A percentile compares a stretch with the other conserved stretches of the same genome.
Conservation (phyloP, 2,113 vertebrate genomes). For the Chinchilla lanigera region DNA sequence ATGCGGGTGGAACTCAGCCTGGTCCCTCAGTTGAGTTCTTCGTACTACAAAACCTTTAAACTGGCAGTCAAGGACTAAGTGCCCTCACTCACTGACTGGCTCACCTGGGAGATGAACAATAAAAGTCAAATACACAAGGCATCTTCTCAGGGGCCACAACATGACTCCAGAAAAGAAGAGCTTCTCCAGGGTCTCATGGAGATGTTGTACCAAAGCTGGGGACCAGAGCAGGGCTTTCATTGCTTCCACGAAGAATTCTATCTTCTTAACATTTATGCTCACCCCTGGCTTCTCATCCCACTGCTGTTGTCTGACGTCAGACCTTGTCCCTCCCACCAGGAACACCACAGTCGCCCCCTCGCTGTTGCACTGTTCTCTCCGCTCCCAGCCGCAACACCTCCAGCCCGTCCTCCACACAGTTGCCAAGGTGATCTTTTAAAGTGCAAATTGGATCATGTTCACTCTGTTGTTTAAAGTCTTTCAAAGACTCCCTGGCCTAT, state of each 20-base stretch:
- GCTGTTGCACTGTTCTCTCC: conserved; percentile 48
- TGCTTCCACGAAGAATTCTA: background rate
- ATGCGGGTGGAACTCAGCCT: background rate
- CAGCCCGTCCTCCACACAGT: conserved; percentile 72
- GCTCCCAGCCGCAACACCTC: conserved; percentile 65
- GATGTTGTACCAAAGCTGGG: background rate
- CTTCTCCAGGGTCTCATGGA: background rate
- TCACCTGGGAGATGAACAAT: background rate
- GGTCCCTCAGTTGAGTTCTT: background rate
- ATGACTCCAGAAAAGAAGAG: background rate
- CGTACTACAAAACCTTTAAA: background rate
- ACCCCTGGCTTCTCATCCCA: background rate
- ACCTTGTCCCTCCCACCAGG: conserved; percentile 53
- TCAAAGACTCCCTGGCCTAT: background rate
- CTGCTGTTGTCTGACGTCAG: background rate
- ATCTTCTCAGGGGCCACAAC: background rate
- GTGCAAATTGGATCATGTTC: conserved; percentile 60
- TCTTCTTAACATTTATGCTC: background rate
- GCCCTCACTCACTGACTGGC: background rate
- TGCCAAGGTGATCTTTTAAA: conserved; percentile 72
- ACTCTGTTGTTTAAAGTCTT: background rate
- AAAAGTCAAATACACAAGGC: background rate
- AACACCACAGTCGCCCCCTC: background rate
- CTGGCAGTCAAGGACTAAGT: background rate
- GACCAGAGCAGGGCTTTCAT: background rate